phyloP scores from a whole-genome alignment of 2,888 invertebrate species.

The Colostygia pectinataria region DNA sequence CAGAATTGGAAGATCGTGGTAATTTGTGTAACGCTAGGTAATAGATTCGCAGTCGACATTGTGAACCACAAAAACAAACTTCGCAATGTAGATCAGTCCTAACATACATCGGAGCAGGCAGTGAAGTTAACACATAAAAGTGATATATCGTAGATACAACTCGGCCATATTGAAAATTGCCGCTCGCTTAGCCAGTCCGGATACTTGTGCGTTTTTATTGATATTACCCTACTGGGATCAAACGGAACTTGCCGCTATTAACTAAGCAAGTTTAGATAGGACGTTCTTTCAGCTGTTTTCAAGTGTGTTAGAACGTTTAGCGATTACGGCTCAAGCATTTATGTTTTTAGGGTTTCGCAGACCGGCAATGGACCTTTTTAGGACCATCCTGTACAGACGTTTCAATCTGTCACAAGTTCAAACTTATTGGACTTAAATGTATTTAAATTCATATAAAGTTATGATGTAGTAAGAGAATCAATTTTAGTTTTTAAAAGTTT shows the following conservation, averaged over 20 bases:
- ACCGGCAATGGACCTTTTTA: too few relatives aligned
- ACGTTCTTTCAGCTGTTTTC: slow-evolving; percentile 9
- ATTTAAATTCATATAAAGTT: too few relatives aligned
- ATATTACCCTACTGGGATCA: slow-evolving; percentile 20
- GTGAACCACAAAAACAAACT: too few relatives aligned
- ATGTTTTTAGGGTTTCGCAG: too few relatives aligned
- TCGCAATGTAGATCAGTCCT: not conserved
- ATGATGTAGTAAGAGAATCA: too few relatives aligned
- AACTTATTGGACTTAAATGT: too few relatives aligned
- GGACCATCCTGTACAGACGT: too few relatives aligned
- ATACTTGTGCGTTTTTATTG: slow-evolving; percentile 22
- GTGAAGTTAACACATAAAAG: slow-evolving; percentile 12
- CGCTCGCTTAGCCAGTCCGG: slow-evolving; percentile 14
- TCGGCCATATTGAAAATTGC: slow-evolving; percentile 20
- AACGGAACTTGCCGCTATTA: slow-evolving; percentile 15
- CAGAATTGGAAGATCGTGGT: too few relatives aligned
- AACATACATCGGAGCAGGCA: slow-evolving; percentile 4
- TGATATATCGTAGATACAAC: slow-evolving; percentile 14
- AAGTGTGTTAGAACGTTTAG: not conserved
- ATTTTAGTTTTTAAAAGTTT: too few relatives aligned
- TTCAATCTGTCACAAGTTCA: too few relatives aligned
- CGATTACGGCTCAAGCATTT: not conserved
- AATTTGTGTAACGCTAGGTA: not conserved
- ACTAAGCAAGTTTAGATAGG: slow-evolving; percentile 17
- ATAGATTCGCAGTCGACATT: too few relatives aligned